phyloP scores from a whole-genome alignment of 2,113 vertebrate genomes.

The Coryphaenoides rupestris region DNA sequence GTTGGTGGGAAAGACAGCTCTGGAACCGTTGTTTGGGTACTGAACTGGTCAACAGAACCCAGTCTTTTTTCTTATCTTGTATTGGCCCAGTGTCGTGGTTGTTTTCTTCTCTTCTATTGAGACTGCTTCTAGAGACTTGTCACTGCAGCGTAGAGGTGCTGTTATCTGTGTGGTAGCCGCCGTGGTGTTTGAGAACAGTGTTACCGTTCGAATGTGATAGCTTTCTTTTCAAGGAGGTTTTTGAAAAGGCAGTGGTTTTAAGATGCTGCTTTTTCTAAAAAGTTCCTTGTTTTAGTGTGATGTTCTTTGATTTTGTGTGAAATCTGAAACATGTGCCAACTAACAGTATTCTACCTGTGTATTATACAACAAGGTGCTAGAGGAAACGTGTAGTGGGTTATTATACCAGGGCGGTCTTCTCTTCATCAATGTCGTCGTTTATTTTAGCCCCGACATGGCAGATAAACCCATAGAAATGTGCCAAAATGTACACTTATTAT shows the following conservation, averaged over 20 bases:
- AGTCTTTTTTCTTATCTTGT: too few relatives aligned
- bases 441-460: too few relatives aligned
- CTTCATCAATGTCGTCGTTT: constrained; percentile 11
- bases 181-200: constrained; percentile 12
- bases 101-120: too few relatives aligned
- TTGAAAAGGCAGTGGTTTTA: constrained; percentile 22
- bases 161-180: constrained; percentile 38
- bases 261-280: background rate
- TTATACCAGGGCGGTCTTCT: constrained; percentile 32
- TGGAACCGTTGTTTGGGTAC: too few relatives aligned
- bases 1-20: too few relatives aligned
- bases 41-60: too few relatives aligned
- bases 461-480: too few relatives aligned
- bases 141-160: constrained; percentile 33
- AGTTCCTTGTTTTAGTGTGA: constrained; percentile 3
- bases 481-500: too few relatives aligned
- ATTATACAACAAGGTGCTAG: constrained; percentile 64
- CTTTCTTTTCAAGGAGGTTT: constrained; percentile 16
- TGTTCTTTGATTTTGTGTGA: constrained; percentile 6
- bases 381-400: constrained; percentile 36
- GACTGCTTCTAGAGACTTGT: constrained; percentile 29
- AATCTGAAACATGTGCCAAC: constrained; percentile 17
- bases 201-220: constrained; percentile 25
- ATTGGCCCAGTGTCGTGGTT: too few relatives aligned
- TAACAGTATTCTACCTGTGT: constrained; percentile 38